Percentiles rank a stretch among this genome's conserved stretches.
These are phyloP conservation scores for Hippotragus niger DNA, from an alignment of 2,113 vertebrate species.

Conservation along the genomic window DNA sequence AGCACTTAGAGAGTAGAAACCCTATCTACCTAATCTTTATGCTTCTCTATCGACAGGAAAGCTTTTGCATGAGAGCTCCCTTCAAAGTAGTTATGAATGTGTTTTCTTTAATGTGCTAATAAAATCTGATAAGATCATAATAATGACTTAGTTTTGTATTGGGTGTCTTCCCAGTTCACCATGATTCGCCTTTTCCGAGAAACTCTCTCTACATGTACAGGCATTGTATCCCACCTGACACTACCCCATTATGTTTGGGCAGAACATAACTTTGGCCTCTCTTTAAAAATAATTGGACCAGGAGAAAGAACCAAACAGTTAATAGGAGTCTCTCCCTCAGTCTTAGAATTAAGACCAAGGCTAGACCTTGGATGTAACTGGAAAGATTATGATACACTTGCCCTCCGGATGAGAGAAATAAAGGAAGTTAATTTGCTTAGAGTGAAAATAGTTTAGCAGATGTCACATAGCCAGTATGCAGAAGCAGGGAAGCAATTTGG, in stretches of 20 bases:
- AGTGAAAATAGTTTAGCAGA: background rate
- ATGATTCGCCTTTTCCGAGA: background rate
- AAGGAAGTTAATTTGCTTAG: background rate
- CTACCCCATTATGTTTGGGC: background rate
- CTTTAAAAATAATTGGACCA: background rate
- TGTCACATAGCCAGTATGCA: background rate
- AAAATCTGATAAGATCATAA: background rate
- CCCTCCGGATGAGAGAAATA: background rate
- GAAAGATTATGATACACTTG: background rate
- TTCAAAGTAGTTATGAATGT: constrained; percentile 2
- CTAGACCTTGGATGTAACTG: background rate
- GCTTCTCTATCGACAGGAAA: background rate
- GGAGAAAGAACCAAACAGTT: background rate
- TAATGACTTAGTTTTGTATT: background rate
- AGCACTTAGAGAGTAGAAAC: background rate
- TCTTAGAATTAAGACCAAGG: background rate
- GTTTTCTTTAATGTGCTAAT: background rate
- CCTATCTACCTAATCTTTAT: background rate
- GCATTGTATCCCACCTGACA: background rate
- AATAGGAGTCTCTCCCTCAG: background rate
- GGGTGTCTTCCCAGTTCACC: background rate
- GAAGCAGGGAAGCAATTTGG: background rate
- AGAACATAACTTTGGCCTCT: background rate
- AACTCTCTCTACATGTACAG: background rate
- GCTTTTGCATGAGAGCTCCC: background rate